Percentiles rank a stretch among this genome's conserved stretches.
These are phyloP conservation scores for Pachyrhynchus sulphureomaculatus DNA, from an alignment of 1,140 invertebrate genomes.

Conservation along the genomic window DNA sequence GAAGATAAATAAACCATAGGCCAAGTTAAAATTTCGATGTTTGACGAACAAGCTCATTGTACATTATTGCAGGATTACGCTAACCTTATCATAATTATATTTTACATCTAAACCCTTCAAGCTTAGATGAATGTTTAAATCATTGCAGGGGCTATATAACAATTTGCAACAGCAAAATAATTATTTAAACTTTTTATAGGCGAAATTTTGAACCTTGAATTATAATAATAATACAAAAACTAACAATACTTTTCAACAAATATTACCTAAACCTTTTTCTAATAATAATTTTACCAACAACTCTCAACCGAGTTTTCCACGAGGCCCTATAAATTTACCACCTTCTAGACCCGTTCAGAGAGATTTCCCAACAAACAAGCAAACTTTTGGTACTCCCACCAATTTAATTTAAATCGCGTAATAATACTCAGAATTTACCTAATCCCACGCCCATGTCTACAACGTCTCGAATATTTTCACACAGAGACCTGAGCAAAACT, in stretches of 20 bases:
- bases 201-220: background rate
- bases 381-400: background rate
- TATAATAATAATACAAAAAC: background rate
- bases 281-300: no score
- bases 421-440: background rate
- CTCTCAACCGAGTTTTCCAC: background rate
- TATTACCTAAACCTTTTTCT: background rate
- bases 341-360: no score
- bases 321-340: background rate
- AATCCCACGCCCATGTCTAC: slow-evolving; percentile 3
- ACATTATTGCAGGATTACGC: background rate
- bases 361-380: no score
- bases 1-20: background rate
- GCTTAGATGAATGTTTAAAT: slow-evolving; percentile 2
- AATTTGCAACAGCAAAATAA: slow-evolving; percentile 5
- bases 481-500: background rate
- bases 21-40: no score
- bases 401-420: background rate
- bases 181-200: background rate
- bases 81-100: background rate
- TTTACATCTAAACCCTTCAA: slow-evolving; percentile 3
- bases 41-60: background rate
- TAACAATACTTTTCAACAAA: background rate
- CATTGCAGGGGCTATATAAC: background rate
- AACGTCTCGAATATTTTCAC: background rate